Evolutionary conservation across 2,113 vertebrate species (phyloP).

Genomic region (Dicaeum eximium): DNA sequence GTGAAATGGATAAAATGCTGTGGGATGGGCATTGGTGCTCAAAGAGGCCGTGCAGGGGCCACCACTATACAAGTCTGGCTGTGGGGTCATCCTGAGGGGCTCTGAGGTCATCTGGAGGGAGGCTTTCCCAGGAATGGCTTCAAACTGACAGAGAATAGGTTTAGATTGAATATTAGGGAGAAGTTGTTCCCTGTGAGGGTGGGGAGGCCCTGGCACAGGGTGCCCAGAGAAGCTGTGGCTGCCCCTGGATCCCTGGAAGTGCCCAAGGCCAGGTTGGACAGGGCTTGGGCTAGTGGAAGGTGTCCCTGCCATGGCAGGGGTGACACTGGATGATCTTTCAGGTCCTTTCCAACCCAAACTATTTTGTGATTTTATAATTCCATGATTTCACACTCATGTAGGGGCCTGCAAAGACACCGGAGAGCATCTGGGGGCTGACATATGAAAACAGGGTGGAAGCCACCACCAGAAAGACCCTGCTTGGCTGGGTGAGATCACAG

Average conservation of each 20-base stretch:
- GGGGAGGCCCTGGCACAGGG: fast-evolving
- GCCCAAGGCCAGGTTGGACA: fast-evolving
- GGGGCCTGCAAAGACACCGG: background rate
- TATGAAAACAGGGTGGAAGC: background rate
- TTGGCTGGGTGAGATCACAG: background rate
- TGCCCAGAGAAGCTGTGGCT: background rate
- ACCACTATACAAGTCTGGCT: background rate
- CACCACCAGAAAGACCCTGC: background rate
- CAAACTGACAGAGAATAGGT: background rate
- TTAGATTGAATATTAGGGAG: background rate
- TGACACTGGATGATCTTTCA: fast-evolving
- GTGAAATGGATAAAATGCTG: background rate
- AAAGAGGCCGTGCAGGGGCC: background rate
- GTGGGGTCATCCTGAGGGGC: background rate
- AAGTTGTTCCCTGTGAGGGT: background rate
- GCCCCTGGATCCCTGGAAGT: background rate
- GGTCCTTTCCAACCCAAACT: background rate
- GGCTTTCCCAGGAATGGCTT: background rate
- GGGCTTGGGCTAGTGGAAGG: fast-evolving
- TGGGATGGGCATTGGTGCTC: background rate
- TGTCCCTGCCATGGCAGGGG: background rate
- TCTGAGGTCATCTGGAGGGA: background rate
- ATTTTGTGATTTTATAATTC: background rate
- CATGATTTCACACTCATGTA: fast-evolving
- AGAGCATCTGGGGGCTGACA: background rate